Base-by-base conservation (phyloP, 1,140 invertebrate genomes). In the Trichonephila inaurata region DNA sequence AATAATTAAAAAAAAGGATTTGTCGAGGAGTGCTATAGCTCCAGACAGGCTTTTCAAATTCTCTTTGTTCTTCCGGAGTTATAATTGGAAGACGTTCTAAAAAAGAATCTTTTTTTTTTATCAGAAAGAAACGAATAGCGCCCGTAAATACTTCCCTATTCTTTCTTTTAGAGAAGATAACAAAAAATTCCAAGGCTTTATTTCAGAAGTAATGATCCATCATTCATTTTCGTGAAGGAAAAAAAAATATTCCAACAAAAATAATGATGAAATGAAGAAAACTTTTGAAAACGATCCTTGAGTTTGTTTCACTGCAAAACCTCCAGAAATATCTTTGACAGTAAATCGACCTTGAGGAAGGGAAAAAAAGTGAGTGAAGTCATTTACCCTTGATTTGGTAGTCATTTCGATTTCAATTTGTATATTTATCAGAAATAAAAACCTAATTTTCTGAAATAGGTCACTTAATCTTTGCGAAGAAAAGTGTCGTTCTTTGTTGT, bases 111-210 rank as follows among this genome's bases (percentile, higher is more conserved):
- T 40, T 14, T 18, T 16, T 77, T 40, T 77, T 77, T 33, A 33
- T 77, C 28, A 77, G 14, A 40, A 33, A 77, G 18, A 14, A 69
- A 66, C 8, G 66, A 24, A 24, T 14, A 21, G n/a, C n/a, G n/a
- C 66, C n/a, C 66, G n/a, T 69, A 69, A 77, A 77, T 77, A 77
- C 24, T 77, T 77, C 72, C 72, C 19, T 77, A 19, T 77, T 77
- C 72, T 72, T 77, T 28, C 28, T 28, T 77, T 40, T 33, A 77
- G 16, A 77, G 16, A 40, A 33, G 18, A 19, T 2, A 3, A 7
- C 16, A 77, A 16, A 16, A 77, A 40, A 1, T 1, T 19, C 18
- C 28, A 77, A 18, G 33, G 72, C 2, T 77, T 28, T 3, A 33
- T 33, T 77, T 16, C 6, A 77, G 28, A 77, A 77, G 24, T 18